Evolutionary conservation across 2,888 invertebrate species (phyloP).

Genomic region (Ferdinandea cuprea): DNA sequence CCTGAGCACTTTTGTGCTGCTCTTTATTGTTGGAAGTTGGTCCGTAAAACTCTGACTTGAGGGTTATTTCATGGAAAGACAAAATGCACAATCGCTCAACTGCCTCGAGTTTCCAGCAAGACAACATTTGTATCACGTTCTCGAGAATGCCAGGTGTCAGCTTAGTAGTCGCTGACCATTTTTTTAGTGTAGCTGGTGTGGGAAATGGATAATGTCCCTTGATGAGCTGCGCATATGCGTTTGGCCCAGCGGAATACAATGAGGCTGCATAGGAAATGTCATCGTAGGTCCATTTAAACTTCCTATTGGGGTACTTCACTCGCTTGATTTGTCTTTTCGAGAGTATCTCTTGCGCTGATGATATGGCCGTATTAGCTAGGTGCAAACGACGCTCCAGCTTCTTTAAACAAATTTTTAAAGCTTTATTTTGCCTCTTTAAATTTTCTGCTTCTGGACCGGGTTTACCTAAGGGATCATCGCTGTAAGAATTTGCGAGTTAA

Average conservation of each 20-base stretch:
- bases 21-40: background rate
- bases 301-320: constrained; percentile 13
- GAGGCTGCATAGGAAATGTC: constrained; percentile 37
- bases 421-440: constrained; percentile 1
- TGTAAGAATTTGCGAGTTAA: background rate
- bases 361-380: constrained; percentile 3
- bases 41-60: background rate
- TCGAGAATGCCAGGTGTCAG: constrained; percentile 25
- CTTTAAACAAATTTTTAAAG: background rate
- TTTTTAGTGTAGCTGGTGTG: background rate
- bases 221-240: constrained; percentile 12
- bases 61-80: constrained; percentile 37
- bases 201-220: constrained; percentile 30
- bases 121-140: background rate
- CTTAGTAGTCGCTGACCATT: constrained; percentile 20
- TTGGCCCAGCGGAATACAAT: constrained; percentile 30
- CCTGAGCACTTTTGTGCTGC: constrained; percentile 4
- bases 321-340: constrained; percentile 33
- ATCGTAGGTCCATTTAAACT: constrained; percentile 41
- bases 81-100: constrained; percentile 32
- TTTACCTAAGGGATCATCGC: constrained; percentile 15
- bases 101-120: background rate
- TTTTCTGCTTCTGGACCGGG: background rate
- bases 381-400: constrained; percentile 9
- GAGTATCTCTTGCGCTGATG: constrained; percentile 16